A percentile compares a stretch with the other conserved stretches of the same genome.
phyloP scores from a whole-genome alignment of 2,113 vertebrate species.

The Phaethon lepturus region DNA sequence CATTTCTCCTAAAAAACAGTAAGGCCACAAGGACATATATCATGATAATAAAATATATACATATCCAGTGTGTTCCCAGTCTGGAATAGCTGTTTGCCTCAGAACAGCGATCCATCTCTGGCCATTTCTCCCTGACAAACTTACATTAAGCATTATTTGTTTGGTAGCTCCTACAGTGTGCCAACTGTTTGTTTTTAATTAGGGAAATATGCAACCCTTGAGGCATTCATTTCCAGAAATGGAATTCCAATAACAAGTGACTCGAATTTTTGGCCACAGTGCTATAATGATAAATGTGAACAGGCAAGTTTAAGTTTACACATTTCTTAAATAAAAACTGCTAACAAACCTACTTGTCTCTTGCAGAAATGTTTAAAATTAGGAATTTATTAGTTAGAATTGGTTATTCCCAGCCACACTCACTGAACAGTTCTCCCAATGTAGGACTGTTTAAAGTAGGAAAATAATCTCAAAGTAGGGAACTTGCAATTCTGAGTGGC shows the following conservation, averaged over 20 bases:
- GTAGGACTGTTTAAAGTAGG: background rate
- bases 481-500: background rate
- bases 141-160: background rate
- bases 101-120: background rate
- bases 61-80: background rate
- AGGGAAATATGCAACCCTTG: background rate
- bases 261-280: background rate
- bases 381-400: background rate
- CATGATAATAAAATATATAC: background rate
- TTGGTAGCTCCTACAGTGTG: background rate
- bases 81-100: background rate
- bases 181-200: background rate
- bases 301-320: background rate
- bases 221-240: background rate
- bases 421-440: background rate
- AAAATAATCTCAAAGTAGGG: background rate
- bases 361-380: background rate
- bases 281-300: background rate
- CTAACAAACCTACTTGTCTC: background rate
- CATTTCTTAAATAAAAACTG: background rate
- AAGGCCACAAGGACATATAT: background rate
- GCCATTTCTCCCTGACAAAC: background rate
- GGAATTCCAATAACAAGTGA: background rate
- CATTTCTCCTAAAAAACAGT: background rate
- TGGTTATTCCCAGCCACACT: background rate